These are phyloP conservation scores for Gadus macrocephalus DNA, from an alignment of 2,113 vertebrate species.

Conservation along the genomic window DNA sequence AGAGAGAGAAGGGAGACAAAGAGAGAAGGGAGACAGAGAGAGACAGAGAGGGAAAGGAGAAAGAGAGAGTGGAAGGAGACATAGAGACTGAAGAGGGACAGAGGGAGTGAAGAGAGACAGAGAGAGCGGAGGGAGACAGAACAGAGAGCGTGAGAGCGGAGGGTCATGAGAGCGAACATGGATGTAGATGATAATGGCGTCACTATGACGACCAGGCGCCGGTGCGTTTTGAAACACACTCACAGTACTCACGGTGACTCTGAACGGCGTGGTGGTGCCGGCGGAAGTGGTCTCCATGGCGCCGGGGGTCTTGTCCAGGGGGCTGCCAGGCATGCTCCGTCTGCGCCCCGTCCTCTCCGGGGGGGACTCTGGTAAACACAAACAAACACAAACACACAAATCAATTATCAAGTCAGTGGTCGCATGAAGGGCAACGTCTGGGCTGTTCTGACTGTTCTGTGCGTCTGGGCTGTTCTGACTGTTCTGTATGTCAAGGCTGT, in stretches of 20 bases:
- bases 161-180: too few relatives aligned
- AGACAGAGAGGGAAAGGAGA: background rate
- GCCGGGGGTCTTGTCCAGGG: constrained; percentile 79
- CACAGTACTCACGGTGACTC: constrained; percentile 86
- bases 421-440: too few relatives aligned
- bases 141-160: too few relatives aligned
- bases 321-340: constrained; percentile 88
- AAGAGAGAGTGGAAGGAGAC: too few relatives aligned
- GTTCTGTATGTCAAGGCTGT: too few relatives aligned
- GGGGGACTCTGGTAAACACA: constrained; percentile 82
- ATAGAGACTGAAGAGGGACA: too few relatives aligned
- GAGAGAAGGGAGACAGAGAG: background rate
- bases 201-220: background rate
- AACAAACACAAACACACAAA: background rate
- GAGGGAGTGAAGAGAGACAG: too few relatives aligned
- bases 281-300: constrained; percentile 83
- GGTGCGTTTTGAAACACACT: constrained; percentile 24
- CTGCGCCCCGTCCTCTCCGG: constrained; percentile 88
- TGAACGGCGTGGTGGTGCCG: constrained; percentile 81
- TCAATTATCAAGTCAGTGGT: background rate
- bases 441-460: too few relatives aligned
- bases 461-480: too few relatives aligned
- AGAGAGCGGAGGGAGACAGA: background rate
- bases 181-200: too few relatives aligned
- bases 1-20: too few relatives aligned